A percentile compares a stretch with the other conserved stretches of the same genome.
phyloP scores from a whole-genome alignment of 1,140 invertebrate species.

The Solenopsis invicta region DNA sequence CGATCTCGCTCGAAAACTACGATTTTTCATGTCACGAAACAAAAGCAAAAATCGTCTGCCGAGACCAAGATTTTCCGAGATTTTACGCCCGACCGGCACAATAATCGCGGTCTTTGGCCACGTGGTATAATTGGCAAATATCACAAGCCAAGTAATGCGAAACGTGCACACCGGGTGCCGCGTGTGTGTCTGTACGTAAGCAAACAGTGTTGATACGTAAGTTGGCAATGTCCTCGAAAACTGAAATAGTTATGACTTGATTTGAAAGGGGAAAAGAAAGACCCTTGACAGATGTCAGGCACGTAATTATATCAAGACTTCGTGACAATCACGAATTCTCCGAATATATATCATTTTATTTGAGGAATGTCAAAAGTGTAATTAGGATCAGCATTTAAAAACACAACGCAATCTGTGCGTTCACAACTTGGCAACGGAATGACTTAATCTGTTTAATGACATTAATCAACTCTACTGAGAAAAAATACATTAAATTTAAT shows the following conservation, averaged over 20 bases:
- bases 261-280: slow-evolving; percentile 53
- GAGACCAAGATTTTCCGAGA: slow-evolving; percentile 36
- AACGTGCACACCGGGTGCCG: slow-evolving; percentile 15
- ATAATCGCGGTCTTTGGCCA: slow-evolving; percentile 66
- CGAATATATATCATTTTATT: background rate
- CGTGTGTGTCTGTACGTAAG: background rate
- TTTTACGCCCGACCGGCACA: slow-evolving; percentile 47
- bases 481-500: too few species aligned
- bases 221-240: slow-evolving; percentile 74
- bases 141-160: slow-evolving; percentile 56
- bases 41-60: slow-evolving; percentile 27
- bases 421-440: background rate
- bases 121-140: slow-evolving; percentile 75
- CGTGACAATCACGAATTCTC: background rate
- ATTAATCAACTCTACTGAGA: too few species aligned
- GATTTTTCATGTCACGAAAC: slow-evolving; percentile 1
- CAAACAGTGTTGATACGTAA: slow-evolving; percentile 17
- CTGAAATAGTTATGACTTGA: slow-evolving; percentile 78
- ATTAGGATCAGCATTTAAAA: background rate
- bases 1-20: background rate
- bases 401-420: background rate
- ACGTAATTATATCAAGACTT: slow-evolving; percentile 12
- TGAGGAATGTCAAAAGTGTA: background rate
- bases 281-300: background rate
- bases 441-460: background rate